Conservation (phyloP, 1,140 invertebrate species). For the Aphis craccivora region DNA sequence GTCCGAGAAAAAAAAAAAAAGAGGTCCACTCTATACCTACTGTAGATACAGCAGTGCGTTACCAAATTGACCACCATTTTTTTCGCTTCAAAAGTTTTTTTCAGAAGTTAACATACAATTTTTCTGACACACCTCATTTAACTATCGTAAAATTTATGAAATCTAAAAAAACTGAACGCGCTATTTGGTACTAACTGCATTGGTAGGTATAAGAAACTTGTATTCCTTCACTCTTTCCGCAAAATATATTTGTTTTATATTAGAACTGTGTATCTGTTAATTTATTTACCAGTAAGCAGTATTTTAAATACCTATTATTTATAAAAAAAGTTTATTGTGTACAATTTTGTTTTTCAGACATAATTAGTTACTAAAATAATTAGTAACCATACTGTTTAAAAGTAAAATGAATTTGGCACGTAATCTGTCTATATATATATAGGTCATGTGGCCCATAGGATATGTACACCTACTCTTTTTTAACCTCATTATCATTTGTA, state of each 20-base stretch:
- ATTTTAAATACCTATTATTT: background rate
- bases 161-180: background rate
- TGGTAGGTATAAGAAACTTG: background rate
- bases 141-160: background rate
- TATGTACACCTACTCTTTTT: background rate
- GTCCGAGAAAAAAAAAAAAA: too few relatives aligned
- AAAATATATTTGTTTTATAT: background rate
- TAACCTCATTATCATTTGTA: constrained; percentile 15
- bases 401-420: background rate
- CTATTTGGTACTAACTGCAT: background rate
- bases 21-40: too few relatives aligned
- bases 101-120: background rate
- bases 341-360: background rate
- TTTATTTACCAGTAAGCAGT: background rate
- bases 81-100: background rate
- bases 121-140: background rate
- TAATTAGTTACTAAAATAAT: background rate
- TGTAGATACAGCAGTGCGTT: too few relatives aligned
- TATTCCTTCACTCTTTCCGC: background rate
- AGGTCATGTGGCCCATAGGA: background rate
- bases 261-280: background rate
- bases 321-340: background rate
- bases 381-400: background rate
- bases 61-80: background rate
- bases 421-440: background rate